Conservation (phyloP, 2,797 vertebrate species). For the Sphenopsis melanotis region DNA sequence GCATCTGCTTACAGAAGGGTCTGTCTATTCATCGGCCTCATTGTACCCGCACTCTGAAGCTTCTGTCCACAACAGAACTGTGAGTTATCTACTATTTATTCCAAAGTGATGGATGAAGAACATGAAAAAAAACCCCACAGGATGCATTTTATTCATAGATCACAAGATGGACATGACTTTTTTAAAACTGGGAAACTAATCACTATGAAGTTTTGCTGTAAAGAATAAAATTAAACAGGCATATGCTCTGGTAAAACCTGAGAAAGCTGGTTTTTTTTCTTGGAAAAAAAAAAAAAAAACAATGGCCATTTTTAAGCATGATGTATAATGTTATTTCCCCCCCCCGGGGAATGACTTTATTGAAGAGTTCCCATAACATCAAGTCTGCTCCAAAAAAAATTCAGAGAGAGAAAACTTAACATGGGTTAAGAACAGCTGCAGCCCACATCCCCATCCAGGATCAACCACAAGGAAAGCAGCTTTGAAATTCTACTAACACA, state of each 20-base stretch:
- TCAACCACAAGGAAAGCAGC: constrained; percentile 48
- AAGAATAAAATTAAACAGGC: not conserved
- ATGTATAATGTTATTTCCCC: constrained; percentile 30
- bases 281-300: not conserved
- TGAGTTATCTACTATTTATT: not conserved
- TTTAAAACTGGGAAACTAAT: not conserved
- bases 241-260: not conserved
- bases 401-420: not conserved
- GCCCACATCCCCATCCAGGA: not conserved
- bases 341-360: constrained; percentile 28
- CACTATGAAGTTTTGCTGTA: not conserved
- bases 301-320: constrained; percentile 40
- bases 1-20: not conserved
- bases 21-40: not conserved
- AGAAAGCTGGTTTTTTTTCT: not conserved
- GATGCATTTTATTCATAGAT: not conserved
- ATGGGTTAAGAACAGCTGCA: constrained; percentile 24
- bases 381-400: constrained; percentile 28
- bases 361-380: constrained; percentile 37
- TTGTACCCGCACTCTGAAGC: not conserved
- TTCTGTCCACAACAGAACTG: not conserved
- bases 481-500: constrained; percentile 43
- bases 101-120: not conserved
- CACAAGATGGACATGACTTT: not conserved
- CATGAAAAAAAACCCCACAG: not conserved